Conservation (phyloP, 1,140 invertebrate species). For the Magallana ariakensis region DNA sequence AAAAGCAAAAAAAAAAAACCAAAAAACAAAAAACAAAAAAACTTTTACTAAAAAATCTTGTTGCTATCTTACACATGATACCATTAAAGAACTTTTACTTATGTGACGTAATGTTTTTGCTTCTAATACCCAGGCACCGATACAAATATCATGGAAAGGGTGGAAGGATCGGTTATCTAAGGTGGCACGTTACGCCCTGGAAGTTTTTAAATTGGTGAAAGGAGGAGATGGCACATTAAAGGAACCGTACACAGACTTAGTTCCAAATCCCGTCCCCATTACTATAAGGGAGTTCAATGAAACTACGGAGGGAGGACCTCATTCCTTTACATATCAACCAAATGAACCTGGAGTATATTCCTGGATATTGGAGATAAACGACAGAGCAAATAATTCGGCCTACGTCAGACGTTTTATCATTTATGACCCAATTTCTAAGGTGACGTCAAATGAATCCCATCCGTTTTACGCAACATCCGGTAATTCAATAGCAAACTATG, state of each 20-base stretch:
- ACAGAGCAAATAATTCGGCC: constrained; percentile 63
- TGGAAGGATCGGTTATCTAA: constrained; percentile 59
- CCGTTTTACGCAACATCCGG: constrained; percentile 40
- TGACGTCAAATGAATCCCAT: constrained; percentile 43
- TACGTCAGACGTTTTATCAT: constrained; percentile 58
- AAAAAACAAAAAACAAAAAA: too few species aligned
- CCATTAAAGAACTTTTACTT: too few species aligned
- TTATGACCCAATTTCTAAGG: constrained; percentile 58
- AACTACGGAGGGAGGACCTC: background rate
- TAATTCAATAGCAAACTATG: constrained; percentile 39
- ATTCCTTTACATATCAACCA: constrained; percentile 50
- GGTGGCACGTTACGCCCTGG: constrained; percentile 56
- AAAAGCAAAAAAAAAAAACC: background rate
- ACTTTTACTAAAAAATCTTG: background rate
- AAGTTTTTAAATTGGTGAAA: constrained; percentile 57
- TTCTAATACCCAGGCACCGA: constrained; percentile 34
- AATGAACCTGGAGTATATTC: constrained; percentile 58
- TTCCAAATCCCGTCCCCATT: background rate
- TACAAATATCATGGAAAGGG: constrained; percentile 55
- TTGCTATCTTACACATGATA: too few species aligned
- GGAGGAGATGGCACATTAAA: background rate
- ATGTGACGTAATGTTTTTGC: too few species aligned
- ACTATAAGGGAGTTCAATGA: constrained; percentile 12
- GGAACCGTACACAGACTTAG: background rate
- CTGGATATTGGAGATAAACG: constrained; percentile 57